phyloP scores from a whole-genome alignment of 2,797 vertebrate genomes.

The Sebastes flavidus region DNA sequence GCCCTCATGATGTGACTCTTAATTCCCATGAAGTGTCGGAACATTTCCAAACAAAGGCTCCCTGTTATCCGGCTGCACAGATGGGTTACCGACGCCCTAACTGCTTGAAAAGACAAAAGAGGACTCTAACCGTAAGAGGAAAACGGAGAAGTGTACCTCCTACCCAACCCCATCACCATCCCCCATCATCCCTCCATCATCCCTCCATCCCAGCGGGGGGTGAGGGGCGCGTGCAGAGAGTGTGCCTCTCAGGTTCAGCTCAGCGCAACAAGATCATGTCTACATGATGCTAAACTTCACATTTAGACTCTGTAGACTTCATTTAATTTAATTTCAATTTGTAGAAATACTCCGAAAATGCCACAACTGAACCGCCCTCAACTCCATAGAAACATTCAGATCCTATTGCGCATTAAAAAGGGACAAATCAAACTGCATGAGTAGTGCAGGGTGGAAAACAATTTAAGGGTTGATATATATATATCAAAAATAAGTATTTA shows the following conservation, averaged over 20 bases:
- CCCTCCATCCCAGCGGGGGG: conserved; percentile 47
- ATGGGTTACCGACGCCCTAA: conserved; percentile 85
- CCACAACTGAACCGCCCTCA: not conserved
- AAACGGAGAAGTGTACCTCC: conserved; percentile 49
- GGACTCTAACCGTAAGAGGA: conserved; percentile 80
- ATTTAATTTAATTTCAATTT: not conserved
- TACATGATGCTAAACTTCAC: not conserved
- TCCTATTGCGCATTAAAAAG: not conserved
- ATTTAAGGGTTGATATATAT: not conserved
- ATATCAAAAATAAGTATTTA: not conserved
- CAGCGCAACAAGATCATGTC: not conserved
- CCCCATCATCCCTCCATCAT: not conserved
- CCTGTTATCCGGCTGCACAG: conserved; percentile 79
- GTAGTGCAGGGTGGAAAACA: not conserved
- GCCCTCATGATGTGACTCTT: conserved; percentile 37
- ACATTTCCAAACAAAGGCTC: conserved; percentile 74
- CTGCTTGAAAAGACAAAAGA: conserved; percentile 81
- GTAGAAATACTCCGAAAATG: not conserved
- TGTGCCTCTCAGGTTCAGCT: conserved; percentile 70
- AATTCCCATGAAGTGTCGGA: conserved; percentile 72
- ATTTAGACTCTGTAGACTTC: not conserved
- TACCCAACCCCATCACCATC: not conserved
- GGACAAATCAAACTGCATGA: not conserved
- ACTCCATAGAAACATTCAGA: not conserved
- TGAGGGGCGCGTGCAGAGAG: conserved; percentile 81